Percentiles rank a stretch among this genome's conserved stretches.
phyloP scores from a whole-genome alignment of 2,797 vertebrate species.

The Artibeus lituratus region DNA sequence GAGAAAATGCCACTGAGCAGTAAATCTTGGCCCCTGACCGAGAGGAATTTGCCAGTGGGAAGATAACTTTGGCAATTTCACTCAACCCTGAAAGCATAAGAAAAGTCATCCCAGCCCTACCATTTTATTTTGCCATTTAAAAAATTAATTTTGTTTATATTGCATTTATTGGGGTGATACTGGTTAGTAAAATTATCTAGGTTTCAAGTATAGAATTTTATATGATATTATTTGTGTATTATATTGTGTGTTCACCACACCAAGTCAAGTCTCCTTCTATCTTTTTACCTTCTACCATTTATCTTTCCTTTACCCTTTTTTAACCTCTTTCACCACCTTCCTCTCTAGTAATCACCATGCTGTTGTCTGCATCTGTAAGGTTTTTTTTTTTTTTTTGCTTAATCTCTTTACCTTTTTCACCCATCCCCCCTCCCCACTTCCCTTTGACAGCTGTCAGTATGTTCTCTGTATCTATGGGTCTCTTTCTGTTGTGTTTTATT shows the following conservation, averaged over 20 bases:
- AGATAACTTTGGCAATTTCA: not conserved
- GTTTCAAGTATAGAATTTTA: not conserved
- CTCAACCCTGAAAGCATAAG: not conserved
- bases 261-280: not conserved
- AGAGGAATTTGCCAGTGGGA: not conserved
- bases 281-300: not conserved
- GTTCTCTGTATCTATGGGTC: not conserved
- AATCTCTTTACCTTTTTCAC: not conserved
- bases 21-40: not conserved
- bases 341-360: not conserved
- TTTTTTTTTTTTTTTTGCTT: too few species aligned
- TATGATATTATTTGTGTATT: not conserved
- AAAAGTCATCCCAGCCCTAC: not conserved
- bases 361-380: too few species aligned
- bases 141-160: not conserved
- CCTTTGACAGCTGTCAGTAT: not conserved
- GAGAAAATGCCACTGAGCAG: not conserved
- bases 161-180: not conserved
- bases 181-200: not conserved
- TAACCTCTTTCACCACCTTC: not conserved
- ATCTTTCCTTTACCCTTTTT: not conserved
- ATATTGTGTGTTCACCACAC: not conserved
- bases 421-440: not conserved
- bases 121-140: not conserved
- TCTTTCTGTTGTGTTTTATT: not conserved